These are phyloP conservation scores for Drosophila seguyi DNA, from an alignment of 1,140 invertebrate species.

Conservation along the genomic window DNA sequence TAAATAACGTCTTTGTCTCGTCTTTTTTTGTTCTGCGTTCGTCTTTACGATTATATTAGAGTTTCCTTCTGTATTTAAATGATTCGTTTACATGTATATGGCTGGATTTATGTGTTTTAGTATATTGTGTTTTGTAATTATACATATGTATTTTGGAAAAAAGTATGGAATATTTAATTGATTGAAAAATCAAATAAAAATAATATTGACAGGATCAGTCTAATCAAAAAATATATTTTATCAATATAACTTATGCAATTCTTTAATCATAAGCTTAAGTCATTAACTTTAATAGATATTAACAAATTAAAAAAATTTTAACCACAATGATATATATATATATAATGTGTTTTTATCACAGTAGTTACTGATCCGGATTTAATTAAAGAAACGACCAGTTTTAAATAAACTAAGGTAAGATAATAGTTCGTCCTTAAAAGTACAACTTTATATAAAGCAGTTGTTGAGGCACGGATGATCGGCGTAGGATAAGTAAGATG, in stretches of 20 bases:
- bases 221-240: constrained; percentile 43
- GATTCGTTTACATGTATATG: constrained; percentile 1
- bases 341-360: not conserved
- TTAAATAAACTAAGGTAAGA: not conserved
- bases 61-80: constrained; percentile 6
- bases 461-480: too few species aligned
- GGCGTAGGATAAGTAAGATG: too few species aligned
- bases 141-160: constrained; percentile 3
- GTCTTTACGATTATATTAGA: constrained; percentile 30
- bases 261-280: constrained; percentile 75
- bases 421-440: not conserved
- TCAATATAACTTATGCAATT: constrained; percentile 41
- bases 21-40: constrained; percentile 38
- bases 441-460: not conserved
- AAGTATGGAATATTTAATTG: constrained; percentile 22
- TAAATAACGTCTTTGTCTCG: constrained; percentile 59
- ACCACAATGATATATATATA: constrained; percentile 8
- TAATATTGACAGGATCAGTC: constrained; percentile 9
- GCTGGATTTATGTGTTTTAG: constrained; percentile 29
- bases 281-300: constrained; percentile 76
- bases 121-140: constrained; percentile 23
- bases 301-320: constrained; percentile 63
- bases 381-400: not conserved
- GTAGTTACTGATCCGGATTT: not conserved
- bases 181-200: constrained; percentile 37